Evolutionary conservation across 2,113 vertebrate genomes (phyloP), one percentile per base, ranked within the genome.

Genomic region (Rhinogobius similis): DNA sequence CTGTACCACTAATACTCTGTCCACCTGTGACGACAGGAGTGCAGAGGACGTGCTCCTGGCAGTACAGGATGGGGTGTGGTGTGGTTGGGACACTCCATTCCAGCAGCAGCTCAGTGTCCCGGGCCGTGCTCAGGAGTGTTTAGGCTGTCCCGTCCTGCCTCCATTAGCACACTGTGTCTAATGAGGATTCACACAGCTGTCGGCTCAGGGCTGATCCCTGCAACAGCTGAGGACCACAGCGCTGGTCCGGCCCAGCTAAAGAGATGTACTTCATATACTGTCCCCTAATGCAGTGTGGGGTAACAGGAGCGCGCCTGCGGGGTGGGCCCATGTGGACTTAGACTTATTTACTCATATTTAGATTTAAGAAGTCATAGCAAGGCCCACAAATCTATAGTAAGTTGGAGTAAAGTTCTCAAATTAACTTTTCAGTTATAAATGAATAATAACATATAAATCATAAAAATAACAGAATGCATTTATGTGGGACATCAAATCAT

Each of bases 181-280:
- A 87, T 86, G 89, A 89, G 62, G 82, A 84, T 82, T 75, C 46
- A 86, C 84, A 90, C 90, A 92, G 91, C 91, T 92, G 92, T 70
- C 84, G 81, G 77, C 70, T 68, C 50, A 44, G 87, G 0, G 71
- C 70, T 92, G 90, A 93, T 91, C 76, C 77, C 70, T 86, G 76
- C 76, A 84, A 88, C 93, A 93, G 89, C 90, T 93, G 91, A 72
- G 82, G 48, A 67, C 84, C 5, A 29, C 43, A 55, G 20, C 5
- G 32, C 56, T 26, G 58, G 20, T 50, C 13, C 41, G 55, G 50
- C 68, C 48, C 72, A 7, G 46, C 46, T 50, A 50, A 50, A 50
- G 46, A 50, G 20, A 50, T 48, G 46, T 50, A 50, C 20, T 50
- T 46, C 20, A 46, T 46, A 46, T 46, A 46, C 44, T 20, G 44